A percentile compares a stretch with the other conserved stretches of the same genome.
Evolutionary conservation across 1,140 invertebrate species (phyloP).

Genomic region (Drosophila biarmipes): DNA sequence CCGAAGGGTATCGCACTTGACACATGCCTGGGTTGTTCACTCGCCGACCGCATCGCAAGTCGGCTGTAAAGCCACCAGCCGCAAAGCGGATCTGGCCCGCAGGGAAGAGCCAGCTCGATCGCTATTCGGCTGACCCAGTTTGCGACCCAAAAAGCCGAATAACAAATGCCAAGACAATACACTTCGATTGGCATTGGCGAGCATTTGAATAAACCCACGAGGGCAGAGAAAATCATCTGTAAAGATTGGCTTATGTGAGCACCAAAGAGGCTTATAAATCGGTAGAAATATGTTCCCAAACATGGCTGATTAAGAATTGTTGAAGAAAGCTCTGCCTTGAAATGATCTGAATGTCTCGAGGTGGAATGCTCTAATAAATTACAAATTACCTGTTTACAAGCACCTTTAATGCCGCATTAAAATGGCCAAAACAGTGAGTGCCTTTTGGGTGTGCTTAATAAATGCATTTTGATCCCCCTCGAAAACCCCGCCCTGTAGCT

Average conservation of each 20-base stretch:
- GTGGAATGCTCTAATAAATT: constrained; percentile 2
- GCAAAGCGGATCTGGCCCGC: constrained; percentile 22
- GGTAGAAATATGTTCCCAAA: too few relatives aligned
- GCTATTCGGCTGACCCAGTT: constrained; percentile 43
- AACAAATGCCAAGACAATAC: constrained; percentile 19
- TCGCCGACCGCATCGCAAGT: background rate
- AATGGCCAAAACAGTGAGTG: background rate
- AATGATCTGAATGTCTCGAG: background rate
- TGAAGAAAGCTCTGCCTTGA: too few relatives aligned
- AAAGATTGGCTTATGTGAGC: background rate
- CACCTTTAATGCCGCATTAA: background rate
- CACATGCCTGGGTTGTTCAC: constrained; percentile 27
- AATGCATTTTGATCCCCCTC: background rate
- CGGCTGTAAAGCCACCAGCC: constrained; percentile 3
- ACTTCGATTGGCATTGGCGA: constrained; percentile 43
- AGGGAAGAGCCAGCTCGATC: constrained; percentile 20
- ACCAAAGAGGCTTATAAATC: too few relatives aligned
- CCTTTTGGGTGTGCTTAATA: background rate
- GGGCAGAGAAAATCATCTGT: background rate
- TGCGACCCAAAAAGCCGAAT: constrained; percentile 9
- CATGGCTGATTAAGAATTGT: too few relatives aligned
- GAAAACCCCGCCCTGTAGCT: too few relatives aligned
- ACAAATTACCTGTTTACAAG: background rate
- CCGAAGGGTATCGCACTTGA: constrained; percentile 66
- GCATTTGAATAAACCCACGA: constrained; percentile 22